Base-by-base conservation (phyloP, 2,888 invertebrate genomes). In the Heliconius ethilla region DNA sequence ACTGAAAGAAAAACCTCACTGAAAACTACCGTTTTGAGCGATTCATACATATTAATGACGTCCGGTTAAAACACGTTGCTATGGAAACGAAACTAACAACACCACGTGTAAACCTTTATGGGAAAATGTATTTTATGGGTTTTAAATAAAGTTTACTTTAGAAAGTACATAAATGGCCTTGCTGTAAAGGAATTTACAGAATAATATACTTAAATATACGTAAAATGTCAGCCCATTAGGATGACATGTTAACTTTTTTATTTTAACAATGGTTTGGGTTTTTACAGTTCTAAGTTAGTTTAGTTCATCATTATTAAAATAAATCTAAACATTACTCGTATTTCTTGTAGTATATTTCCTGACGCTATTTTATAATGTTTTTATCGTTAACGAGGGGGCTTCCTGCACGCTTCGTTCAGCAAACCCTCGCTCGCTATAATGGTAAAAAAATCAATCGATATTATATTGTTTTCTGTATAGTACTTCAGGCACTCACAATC, bases 31-130 rank as follows among this genome's bases (percentile, higher is more conserved):
- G 59, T 40, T 76, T 73, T 78, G 77, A 80, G 80, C 79, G 76
- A 75, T 77, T 76, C 76, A 74, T 70, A 63, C 75, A 74, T 78
- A 79, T 81, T 80, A 77, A 78, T 70, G 75, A 59, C 62, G 59
- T 75, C 66, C 75, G 40, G 59, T 70, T 67, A 76, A 81, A 81
- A 70, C 77, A 40, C 79, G 90, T 88, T 80, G 62, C 87, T 85
- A 89, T 89, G 79, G 87, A 81, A 85, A 90, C 91, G 22, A 3
- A 25, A 45, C 79, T 83, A 83, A 84, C 88, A 89, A 90, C 91
- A 83, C 75, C 77, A 63, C 70, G 29, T 66, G 22, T 45, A n/a
- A 84, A 82, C 59, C 63, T 45, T 25, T 76, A 78, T 22, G 67
- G 66, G 40, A 82, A 79, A 81, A 67, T 72, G n/a, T n/a, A 79